A percentile compares a stretch with the other conserved stretches of the same genome.
Conservation (phyloP, 2,797 vertebrate species). For the Sebastes dallii region DNA sequence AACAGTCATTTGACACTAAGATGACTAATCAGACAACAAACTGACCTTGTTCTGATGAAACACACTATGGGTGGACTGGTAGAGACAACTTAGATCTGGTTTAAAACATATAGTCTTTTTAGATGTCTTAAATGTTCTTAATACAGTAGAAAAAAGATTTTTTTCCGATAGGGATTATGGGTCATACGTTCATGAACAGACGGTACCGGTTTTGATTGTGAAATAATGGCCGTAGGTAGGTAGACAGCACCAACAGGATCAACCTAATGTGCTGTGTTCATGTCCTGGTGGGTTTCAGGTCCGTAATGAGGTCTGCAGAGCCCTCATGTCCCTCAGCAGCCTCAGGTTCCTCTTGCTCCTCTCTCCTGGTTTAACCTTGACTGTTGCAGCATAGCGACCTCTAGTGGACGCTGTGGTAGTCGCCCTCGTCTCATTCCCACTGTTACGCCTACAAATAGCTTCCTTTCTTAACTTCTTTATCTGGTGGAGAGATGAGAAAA, state of each 20-base stretch:
- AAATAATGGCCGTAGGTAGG: not conserved
- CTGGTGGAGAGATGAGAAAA: conserved; percentile 62
- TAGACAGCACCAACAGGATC: not conserved
- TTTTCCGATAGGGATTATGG: not conserved
- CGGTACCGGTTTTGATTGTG: not conserved
- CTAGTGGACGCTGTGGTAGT: conserved; percentile 73
- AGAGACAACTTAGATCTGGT: not conserved
- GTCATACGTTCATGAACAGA: not conserved
- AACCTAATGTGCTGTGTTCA: not conserved
- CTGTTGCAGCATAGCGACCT: conserved; percentile 69
- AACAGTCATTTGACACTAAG: not conserved
- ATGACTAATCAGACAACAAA: not conserved
- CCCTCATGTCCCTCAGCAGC: conserved; percentile 93
- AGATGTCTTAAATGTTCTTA: not conserved
- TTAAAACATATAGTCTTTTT: not conserved
- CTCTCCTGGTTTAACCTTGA: conserved; percentile 85
- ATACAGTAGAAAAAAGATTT: not conserved
- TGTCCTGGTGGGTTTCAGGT: conserved; percentile 67
- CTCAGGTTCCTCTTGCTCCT: conserved; percentile 87
- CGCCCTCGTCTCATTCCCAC: conserved; percentile 63
- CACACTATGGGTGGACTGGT: not conserved
- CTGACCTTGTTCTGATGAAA: not conserved
- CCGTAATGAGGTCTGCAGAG: conserved; percentile 89
- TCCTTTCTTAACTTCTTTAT: conserved; percentile 86
- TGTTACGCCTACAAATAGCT: conserved; percentile 51